Percentiles rank a stretch among this genome's conserved stretches.
Conservation (phyloP, 2,797 vertebrate species). For the Carcharodon carcharias region DNA sequence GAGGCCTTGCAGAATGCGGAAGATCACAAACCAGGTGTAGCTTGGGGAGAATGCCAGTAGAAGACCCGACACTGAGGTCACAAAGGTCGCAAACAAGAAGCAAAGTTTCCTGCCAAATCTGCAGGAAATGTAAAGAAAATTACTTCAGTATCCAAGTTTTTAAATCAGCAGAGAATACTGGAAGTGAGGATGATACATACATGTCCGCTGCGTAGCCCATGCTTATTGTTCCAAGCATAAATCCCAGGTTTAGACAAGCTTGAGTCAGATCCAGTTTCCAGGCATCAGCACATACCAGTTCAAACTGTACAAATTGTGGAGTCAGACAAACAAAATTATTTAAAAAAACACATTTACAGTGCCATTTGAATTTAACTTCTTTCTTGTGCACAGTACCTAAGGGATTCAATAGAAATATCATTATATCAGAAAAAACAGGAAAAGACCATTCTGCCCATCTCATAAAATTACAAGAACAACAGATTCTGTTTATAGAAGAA, state of each 20-base stretch:
- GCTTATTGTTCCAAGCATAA: slow-evolving; percentile 74
- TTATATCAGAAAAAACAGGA: too few species aligned
- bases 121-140: slow-evolving; percentile 32
- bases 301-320: slow-evolving; percentile 64
- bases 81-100: slow-evolving; percentile 75
- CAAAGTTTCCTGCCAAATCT: slow-evolving; percentile 81
- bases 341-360: neutral
- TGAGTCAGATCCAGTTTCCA: slow-evolving; percentile 89
- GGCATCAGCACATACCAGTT: slow-evolving; percentile 74
- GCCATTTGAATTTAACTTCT: neutral
- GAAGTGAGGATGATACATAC: slow-evolving; percentile 50
- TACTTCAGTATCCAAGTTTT: neutral
- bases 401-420: neutral
- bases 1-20: slow-evolving; percentile 79
- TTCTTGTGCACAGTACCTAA: neutral
- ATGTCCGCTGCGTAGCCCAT: slow-evolving; percentile 90
- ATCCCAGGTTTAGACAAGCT: slow-evolving; percentile 78
- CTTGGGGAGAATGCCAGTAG: slow-evolving; percentile 78
- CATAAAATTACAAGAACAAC: neutral
- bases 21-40: slow-evolving; percentile 74
- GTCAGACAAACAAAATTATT: neutral
- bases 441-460: neutral
- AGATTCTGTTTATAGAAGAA: too few species aligned
- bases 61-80: slow-evolving; percentile 73
- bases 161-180: neutral